Conservation (phyloP, 2,888 invertebrate genomes). For the Drosophila mimetica region DNA sequence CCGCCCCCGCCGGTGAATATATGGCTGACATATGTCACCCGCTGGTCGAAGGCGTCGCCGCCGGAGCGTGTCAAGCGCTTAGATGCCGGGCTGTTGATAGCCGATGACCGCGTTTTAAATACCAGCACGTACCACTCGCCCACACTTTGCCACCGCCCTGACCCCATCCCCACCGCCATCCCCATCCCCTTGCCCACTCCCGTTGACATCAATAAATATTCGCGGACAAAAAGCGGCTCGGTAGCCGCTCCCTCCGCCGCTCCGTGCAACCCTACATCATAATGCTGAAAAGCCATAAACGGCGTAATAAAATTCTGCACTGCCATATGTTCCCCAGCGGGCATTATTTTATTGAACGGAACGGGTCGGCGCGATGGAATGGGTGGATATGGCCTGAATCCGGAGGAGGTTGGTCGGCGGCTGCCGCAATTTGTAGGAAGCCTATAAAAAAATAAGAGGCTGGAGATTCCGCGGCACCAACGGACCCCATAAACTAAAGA, state of each 20-base stretch:
- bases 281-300: constrained; percentile 78
- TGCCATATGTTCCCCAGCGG: constrained; percentile 81
- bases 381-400: constrained; percentile 35
- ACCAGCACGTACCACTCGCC: constrained; percentile 65
- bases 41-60: constrained; percentile 50
- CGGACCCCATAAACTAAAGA: constrained; percentile 73
- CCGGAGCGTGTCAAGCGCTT: constrained; percentile 73
- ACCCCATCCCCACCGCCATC: not conserved
- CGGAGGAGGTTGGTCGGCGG: constrained; percentile 30
- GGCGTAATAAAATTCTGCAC: constrained; percentile 79
- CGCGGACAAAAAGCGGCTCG: constrained; percentile 57
- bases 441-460: constrained; percentile 29
- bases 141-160: constrained; percentile 14
- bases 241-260: constrained; percentile 15
- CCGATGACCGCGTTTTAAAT: constrained; percentile 70
- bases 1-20: not conserved
- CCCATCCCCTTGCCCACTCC: constrained; percentile 10
- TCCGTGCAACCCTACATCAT: constrained; percentile 56
- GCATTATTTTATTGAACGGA: constrained; percentile 75
- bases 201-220: constrained; percentile 80
- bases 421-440: constrained; percentile 65
- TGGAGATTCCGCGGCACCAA: constrained; percentile 13
- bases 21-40: constrained; percentile 69
- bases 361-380: constrained; percentile 31
- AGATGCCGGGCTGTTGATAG: constrained; percentile 69